Percentiles rank a stretch among this genome's conserved stretches.
Evolutionary conservation across 2,888 invertebrate genomes (phyloP).

Genomic region (Limnephilus lunatus): DNA sequence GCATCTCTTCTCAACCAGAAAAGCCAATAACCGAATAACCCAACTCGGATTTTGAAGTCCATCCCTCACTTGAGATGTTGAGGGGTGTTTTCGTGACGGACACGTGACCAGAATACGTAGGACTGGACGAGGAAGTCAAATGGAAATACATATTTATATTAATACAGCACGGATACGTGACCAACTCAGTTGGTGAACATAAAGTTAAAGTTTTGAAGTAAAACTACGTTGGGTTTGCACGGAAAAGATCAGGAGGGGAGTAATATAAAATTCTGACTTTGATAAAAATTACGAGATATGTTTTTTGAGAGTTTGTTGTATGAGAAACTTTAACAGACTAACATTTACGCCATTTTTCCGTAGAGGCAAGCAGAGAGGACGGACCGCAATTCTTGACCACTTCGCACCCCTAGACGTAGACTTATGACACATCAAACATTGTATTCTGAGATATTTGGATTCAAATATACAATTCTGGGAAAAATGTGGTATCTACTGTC

Average conservation of each 20-base stretch:
- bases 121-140: background rate
- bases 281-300: background rate
- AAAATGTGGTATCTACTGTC: too few species aligned
- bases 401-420: too few species aligned
- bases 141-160: background rate
- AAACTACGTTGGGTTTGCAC: background rate
- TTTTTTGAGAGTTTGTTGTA: background rate
- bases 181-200: background rate
- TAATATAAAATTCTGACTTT: background rate
- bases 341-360: too few species aligned
- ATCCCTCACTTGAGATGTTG: background rate
- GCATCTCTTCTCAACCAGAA: background rate
- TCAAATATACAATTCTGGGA: too few species aligned
- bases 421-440: too few species aligned
- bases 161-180: background rate
- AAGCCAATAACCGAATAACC: background rate
- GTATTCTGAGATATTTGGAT: too few species aligned
- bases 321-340: background rate
- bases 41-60: background rate
- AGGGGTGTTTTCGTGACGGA: background rate
- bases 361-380: too few species aligned
- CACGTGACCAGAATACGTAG: conserved; percentile 1
- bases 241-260: background rate
- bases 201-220: background rate
- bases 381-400: too few species aligned